A percentile compares a stretch with the other conserved stretches of the same genome.
Evolutionary conservation across 2,888 invertebrate species (phyloP).

Genomic region (Limnephilus auricula): DNA sequence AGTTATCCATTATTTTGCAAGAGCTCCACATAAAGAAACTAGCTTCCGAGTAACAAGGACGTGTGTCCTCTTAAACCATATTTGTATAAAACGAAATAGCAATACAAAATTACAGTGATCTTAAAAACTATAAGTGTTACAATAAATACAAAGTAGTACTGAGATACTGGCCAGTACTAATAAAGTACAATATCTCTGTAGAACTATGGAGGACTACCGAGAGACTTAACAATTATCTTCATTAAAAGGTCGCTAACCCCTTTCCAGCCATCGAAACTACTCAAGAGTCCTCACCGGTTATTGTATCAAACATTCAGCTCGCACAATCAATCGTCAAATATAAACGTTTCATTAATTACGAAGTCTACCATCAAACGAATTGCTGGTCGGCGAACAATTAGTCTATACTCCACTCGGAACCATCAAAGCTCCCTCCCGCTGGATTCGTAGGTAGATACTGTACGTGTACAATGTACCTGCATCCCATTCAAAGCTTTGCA

Average conservation of each 20-base stretch:
- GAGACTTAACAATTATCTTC: too few relatives aligned
- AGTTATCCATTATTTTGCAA: too few relatives aligned
- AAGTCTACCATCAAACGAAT: neutral
- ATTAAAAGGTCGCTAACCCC: neutral
- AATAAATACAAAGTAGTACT: too few relatives aligned
- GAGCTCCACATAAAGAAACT: too few relatives aligned
- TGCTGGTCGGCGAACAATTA: constrained; percentile 12
- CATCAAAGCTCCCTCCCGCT: neutral
- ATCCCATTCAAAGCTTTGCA: neutral
- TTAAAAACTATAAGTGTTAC: too few relatives aligned
- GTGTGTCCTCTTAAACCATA: too few relatives aligned
- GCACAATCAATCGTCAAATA: neutral
- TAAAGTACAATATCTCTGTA: too few relatives aligned
- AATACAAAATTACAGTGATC: too few relatives aligned
- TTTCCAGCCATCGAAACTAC: neutral
- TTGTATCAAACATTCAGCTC: neutral
- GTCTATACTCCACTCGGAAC: neutral
- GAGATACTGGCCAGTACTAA: too few relatives aligned
- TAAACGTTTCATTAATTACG: constrained; percentile 27
- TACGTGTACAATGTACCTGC: neutral
- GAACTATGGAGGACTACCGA: too few relatives aligned
- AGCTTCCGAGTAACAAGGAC: too few relatives aligned
- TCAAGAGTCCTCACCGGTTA: neutral
- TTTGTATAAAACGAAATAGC: too few relatives aligned
- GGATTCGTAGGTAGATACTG: neutral